Conservation (phyloP, 2,888 invertebrate species). For the Scaptomyza parva region DNA sequence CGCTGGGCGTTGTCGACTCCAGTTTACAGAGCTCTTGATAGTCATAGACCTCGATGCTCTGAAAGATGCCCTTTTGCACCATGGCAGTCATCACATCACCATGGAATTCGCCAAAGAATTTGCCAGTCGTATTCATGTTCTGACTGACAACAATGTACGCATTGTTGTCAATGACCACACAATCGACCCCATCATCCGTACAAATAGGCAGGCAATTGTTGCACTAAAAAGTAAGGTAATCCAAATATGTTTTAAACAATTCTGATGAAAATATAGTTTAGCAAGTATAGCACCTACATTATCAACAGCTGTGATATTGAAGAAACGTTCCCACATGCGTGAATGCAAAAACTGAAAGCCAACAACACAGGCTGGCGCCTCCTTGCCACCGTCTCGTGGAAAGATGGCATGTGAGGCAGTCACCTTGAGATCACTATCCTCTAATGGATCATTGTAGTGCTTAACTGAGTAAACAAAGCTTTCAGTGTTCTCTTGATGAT, state of each 20-base stretch:
- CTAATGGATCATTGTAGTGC: constrained; percentile 85
- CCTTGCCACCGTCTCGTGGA: constrained; percentile 90
- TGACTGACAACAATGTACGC: constrained; percentile 92
- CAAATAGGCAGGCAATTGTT: constrained; percentile 86
- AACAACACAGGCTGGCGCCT: constrained; percentile 94
- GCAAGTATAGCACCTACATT: constrained; percentile 79
- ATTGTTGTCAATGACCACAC: constrained; percentile 96
- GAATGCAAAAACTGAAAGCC: constrained; percentile 93
- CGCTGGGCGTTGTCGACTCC: constrained; percentile 81
- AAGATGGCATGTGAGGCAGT: constrained; percentile 94
- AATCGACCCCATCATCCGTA: constrained; percentile 88
- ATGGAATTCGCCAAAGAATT: constrained; percentile 92
- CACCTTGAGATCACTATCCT: constrained; percentile 87
- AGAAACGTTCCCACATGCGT: constrained; percentile 89
- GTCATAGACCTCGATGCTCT: constrained; percentile 91
- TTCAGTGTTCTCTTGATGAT: constrained; percentile 89
- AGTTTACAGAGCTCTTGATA: constrained; percentile 92
- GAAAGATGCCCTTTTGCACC: constrained; percentile 89
- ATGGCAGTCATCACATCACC: constrained; percentile 91
- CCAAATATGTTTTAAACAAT: not conserved
- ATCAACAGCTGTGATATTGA: constrained; percentile 88
- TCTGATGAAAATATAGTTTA: not conserved
- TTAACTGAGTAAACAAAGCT: constrained; percentile 92
- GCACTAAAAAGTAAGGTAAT: constrained; percentile 80
- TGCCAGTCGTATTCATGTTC: constrained; percentile 89